Evolutionary conservation across 2,797 vertebrate genomes (phyloP).

Genomic region (Leontopithecus rosalia): DNA sequence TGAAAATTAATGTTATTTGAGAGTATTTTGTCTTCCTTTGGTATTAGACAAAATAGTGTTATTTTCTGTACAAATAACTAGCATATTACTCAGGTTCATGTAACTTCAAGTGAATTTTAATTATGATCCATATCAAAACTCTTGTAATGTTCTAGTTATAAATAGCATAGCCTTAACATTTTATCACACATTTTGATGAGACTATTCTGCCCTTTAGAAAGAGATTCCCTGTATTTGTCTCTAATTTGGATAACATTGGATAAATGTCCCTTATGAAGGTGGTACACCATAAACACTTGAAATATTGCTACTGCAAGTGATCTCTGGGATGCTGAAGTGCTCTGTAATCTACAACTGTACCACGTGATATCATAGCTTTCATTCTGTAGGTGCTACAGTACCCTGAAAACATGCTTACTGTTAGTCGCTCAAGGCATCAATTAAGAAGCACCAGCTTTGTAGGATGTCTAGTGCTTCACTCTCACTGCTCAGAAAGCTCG

Average conservation of each 20-base stretch:
- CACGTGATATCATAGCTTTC: neutral
- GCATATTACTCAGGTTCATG: neutral
- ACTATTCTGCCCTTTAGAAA: neutral
- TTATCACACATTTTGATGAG: neutral
- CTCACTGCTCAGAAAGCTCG: neutral
- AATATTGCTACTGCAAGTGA: neutral
- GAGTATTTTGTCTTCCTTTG: constrained; percentile 18
- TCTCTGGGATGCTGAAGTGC: neutral
- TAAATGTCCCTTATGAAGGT: neutral
- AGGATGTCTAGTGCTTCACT: neutral
- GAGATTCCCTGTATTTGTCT: neutral
- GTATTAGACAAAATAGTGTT: neutral
- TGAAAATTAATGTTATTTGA: neutral
- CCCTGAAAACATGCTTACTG: neutral
- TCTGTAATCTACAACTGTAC: neutral
- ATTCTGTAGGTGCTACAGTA: neutral
- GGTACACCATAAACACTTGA: neutral
- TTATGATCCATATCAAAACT: neutral
- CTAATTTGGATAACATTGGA: constrained; percentile 11
- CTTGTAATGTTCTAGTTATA: neutral
- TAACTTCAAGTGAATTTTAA: constrained; percentile 20
- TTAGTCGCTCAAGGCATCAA: neutral
- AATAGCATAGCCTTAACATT: neutral
- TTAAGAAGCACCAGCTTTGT: neutral
- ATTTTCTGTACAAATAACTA: neutral